Base-by-base conservation (phyloP, 2,888 invertebrate genomes). In the Metacarcinus magister region DNA sequence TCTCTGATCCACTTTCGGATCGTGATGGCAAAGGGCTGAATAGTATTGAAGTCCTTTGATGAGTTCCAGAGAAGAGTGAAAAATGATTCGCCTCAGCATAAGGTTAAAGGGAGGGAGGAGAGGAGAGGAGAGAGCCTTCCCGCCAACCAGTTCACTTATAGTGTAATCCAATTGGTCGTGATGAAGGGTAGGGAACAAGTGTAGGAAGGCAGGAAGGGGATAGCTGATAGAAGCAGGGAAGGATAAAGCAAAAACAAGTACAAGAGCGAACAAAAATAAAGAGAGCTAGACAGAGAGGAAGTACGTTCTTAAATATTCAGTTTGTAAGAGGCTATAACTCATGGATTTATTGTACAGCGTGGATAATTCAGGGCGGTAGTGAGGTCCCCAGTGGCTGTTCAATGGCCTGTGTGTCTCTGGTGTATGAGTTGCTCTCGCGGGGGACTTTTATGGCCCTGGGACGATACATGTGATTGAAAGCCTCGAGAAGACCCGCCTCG, bases 131-230 rank as follows among this genome's bases (percentile, higher is more conserved):
- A 32, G 7, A 8, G 16, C n/a, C n/a, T 7, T 48, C n/a, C 91
- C 44, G 7, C n/a, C 91, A 91, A 44, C 43, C 46, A 44, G 67
- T 67, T 67, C 67, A 67, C 67, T 67, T 67, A 67, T 19, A 2
- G 19, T 67, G 67, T 67, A 67, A 67, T 67, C 67, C 67, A 67
- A 67, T 67, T 67, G 67, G 67, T 67, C 67, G 67, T 67, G 67
- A 67, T 91, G 44, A 44, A 39, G 44, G n/a, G 91, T 91, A 91
- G 3, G 46, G 44, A 10, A n/a, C 16, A 43, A 90, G 39, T 5
- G 39, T 7, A 16, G 7, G 90, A 90, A 8, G 32, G 90, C 32
- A 43, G 7, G 90, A 90, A 43, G 32, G 90, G 16, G 44, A 39
- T 19, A 90, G 32, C n/a, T 10, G 91, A 91, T 16, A n/a, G 91